phyloP scores from a whole-genome alignment of 2,113 vertebrate genomes.

The Phalacrocorax pelagicus region DNA sequence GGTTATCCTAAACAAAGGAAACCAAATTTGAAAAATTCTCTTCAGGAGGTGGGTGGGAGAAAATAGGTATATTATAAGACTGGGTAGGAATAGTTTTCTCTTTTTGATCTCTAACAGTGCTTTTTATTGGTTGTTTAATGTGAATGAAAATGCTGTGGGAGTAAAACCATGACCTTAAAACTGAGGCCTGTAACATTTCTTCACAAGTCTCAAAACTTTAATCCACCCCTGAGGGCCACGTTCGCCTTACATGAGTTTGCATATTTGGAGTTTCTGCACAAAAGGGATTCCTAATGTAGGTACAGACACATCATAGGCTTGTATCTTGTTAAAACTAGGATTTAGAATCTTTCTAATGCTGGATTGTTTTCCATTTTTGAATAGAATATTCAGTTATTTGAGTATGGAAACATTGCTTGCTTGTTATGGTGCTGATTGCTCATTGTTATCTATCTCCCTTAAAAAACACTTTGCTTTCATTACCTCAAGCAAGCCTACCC shows the following conservation, averaged over 20 bases:
- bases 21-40: neutral
- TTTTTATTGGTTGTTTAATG: neutral
- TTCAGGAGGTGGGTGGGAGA: neutral
- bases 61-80: neutral
- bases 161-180: neutral
- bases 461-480: neutral
- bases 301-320: neutral
- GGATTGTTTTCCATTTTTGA: neutral
- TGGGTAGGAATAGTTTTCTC: neutral
- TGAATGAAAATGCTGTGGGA: neutral
- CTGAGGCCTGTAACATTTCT: neutral
- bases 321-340: neutral
- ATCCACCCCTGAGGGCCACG: fast-evolving
- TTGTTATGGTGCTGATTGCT: neutral
- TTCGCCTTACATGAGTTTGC: neutral
- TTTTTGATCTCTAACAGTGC: neutral
- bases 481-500: neutral
- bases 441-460: neutral
- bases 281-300: neutral
- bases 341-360: neutral
- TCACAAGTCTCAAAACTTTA: neutral
- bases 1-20: neutral
- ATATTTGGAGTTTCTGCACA: fast-evolving
- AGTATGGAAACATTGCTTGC: neutral
- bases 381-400: neutral